Percentiles rank a stretch among this genome's conserved stretches.
Evolutionary conservation across 2,113 vertebrate species (phyloP).

Genomic region (Beaufortia kweichowensis): DNA sequence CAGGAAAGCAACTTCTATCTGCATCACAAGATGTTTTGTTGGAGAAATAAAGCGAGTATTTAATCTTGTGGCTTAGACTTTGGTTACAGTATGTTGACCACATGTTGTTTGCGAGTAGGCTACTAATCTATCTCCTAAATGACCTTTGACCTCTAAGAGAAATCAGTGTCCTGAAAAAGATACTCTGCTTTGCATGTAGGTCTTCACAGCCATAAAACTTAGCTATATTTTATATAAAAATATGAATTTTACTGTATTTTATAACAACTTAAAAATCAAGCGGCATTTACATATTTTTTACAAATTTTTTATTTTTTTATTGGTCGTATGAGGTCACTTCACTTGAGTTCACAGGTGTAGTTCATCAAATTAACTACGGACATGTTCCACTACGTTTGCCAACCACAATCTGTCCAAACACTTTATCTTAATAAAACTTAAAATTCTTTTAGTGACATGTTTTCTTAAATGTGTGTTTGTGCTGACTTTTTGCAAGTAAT

Average conservation of each 20-base stretch:
- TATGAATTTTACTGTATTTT: too few species aligned
- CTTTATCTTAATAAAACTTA: not conserved
- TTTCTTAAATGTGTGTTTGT: not conserved
- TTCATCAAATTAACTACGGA: conserved; percentile 13
- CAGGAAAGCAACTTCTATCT: not conserved
- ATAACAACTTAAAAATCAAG: too few species aligned
- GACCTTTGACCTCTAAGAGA: not conserved
- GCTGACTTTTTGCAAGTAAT: not conserved
- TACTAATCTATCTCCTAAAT: not conserved
- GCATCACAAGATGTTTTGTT: not conserved
- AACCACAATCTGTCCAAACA: not conserved
- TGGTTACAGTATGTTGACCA: not conserved
- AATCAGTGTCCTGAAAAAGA: conserved; percentile 47
- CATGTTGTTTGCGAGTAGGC: too few species aligned
- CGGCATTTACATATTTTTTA: too few species aligned
- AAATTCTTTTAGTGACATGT: not conserved
- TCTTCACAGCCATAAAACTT: too few species aligned
- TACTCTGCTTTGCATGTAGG: too few species aligned
- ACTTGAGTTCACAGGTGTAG: not conserved
- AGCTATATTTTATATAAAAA: too few species aligned
- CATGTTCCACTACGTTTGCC: not conserved
- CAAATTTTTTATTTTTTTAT: too few species aligned
- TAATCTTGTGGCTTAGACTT: not conserved
- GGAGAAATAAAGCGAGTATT: not conserved
- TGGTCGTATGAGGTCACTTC: not conserved